These are phyloP conservation scores for Torymus auratus DNA, from an alignment of 2,888 invertebrate genomes.

Conservation along the genomic window DNA sequence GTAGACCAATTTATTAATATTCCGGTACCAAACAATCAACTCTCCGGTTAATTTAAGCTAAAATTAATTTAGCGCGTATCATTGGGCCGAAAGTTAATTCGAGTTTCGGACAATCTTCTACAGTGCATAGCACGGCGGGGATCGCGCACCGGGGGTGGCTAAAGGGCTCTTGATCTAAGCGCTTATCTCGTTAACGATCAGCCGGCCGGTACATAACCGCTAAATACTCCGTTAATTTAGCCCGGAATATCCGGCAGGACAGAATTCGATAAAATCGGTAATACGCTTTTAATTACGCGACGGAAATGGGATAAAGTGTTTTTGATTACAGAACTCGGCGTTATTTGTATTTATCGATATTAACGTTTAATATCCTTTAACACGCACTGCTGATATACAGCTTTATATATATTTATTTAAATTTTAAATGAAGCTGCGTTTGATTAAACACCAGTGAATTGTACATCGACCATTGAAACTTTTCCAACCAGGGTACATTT, in stretches of 20 bases:
- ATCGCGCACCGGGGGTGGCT: not conserved
- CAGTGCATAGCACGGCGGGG: not conserved
- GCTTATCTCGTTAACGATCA: constrained; percentile 29
- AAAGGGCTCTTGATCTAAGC: constrained; percentile 19
- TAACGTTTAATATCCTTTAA: too few species aligned
- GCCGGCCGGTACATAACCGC: constrained; percentile 9
- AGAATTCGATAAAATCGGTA: constrained; percentile 6
- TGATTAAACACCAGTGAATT: too few species aligned
- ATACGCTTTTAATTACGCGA: not conserved
- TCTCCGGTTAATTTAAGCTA: not conserved
- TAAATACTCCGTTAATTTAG: constrained; percentile 29
- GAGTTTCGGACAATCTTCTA: not conserved
- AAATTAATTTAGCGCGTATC: not conserved
- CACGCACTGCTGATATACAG: too few species aligned
- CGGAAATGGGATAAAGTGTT: not conserved
- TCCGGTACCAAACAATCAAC: not conserved
- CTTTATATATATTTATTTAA: too few species aligned
- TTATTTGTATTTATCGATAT: too few species aligned
- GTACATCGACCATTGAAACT: too few species aligned
- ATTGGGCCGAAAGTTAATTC: constrained; percentile 13
- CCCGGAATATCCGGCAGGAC: not conserved
- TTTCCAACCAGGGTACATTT: too few species aligned
- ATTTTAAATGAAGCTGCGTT: too few species aligned
- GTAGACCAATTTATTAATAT: too few species aligned
- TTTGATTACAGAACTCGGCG: too few species aligned